phyloP scores from a whole-genome alignment of 2,888 invertebrate species.

The Dryadula phaetusa region DNA sequence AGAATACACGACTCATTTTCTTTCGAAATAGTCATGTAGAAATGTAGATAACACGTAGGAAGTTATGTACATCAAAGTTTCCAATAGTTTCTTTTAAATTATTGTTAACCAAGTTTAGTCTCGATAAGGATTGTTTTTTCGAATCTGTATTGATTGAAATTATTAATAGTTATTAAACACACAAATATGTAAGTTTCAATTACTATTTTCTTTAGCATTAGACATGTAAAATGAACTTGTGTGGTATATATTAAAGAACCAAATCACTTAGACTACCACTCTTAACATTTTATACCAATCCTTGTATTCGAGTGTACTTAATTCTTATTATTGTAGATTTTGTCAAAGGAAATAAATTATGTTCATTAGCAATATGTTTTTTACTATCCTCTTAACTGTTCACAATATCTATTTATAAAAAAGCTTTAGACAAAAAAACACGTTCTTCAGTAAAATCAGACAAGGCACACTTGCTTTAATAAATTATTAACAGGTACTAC shows the following conservation, averaged over 20 bases:
- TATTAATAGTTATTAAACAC: constrained; percentile 39
- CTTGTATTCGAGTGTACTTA: constrained; percentile 84
- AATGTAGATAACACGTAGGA: constrained; percentile 78
- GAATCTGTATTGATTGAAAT: constrained; percentile 37
- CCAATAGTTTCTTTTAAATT: constrained; percentile 39
- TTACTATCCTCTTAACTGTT: constrained; percentile 42
- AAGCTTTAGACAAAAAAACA: not conserved
- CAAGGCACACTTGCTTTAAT: not conserved
- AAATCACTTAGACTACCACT: constrained; percentile 77
- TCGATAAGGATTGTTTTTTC: constrained; percentile 32
- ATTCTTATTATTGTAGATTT: constrained; percentile 81
- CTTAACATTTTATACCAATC: constrained; percentile 83
- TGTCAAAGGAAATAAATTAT: constrained; percentile 82
- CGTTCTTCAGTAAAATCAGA: not conserved
- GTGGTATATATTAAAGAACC: constrained; percentile 78
- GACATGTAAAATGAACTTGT: constrained; percentile 60
- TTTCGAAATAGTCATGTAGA: constrained; percentile 71
- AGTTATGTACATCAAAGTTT: constrained; percentile 51
- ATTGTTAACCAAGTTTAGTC: constrained; percentile 40
- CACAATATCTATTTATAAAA: not conserved
- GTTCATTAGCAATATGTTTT: constrained; percentile 74
- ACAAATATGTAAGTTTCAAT: constrained; percentile 45
- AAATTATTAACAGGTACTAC: no score
- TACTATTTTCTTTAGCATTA: constrained; percentile 57
- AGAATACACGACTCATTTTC: constrained; percentile 53